phyloP scores from a whole-genome alignment of 2,797 vertebrate species.

The Chromis chromis region DNA sequence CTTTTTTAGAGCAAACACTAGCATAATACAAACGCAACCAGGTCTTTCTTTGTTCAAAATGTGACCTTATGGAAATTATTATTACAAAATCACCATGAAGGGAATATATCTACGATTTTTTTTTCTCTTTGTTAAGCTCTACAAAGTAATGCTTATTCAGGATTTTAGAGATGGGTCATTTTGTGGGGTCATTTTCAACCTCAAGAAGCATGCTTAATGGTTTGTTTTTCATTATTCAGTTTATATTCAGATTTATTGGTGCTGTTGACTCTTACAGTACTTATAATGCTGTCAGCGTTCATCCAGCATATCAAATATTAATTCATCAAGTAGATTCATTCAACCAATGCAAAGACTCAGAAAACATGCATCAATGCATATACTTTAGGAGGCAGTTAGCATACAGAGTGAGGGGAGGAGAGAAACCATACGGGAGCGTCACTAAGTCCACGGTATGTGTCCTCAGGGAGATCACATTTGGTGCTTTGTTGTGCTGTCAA shows the following conservation, averaged over 20 bases:
- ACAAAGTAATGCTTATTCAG: neutral
- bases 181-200: conserved; percentile 15
- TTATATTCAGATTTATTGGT: conserved; percentile 15
- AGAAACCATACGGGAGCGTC: conserved; percentile 20
- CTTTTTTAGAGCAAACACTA: neutral
- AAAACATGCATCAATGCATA: conserved; percentile 35
- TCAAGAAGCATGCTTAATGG: conserved; percentile 4
- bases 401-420: conserved; percentile 6
- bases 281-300: conserved; percentile 41
- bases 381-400: conserved; percentile 12
- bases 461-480: conserved; percentile 25
- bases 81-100: conserved; percentile 9
- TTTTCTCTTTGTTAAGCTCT: neutral
- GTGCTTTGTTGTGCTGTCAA: conserved; percentile 47
- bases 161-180: conserved; percentile 15
- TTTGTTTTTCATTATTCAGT: conserved; percentile 29
- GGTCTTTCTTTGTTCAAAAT: neutral
- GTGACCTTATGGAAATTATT: neutral
- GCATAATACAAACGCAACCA: conserved; percentile 2
- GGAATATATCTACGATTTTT: neutral
- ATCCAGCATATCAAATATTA: conserved; percentile 43
- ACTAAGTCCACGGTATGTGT: conserved; percentile 36
- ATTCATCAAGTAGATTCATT: conserved; percentile 49
- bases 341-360: conserved; percentile 34
- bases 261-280: conserved; percentile 9